Percentiles rank a stretch among this genome's conserved stretches.
These are phyloP conservation scores for Drosophila setifemur DNA, from an alignment of 1,140 invertebrate species.

Conservation along the genomic window DNA sequence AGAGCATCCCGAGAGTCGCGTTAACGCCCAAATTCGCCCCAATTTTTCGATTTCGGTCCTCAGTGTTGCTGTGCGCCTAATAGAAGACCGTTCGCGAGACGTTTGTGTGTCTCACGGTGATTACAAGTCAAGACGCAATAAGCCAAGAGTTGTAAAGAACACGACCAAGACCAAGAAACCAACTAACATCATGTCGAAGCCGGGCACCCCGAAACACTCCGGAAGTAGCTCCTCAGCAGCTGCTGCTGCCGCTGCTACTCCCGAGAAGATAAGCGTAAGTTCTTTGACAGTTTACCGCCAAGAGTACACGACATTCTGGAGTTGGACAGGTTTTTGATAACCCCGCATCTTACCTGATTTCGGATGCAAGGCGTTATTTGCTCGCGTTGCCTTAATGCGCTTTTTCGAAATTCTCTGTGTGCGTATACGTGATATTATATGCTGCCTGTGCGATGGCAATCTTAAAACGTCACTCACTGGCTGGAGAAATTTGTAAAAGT, in stretches of 20 bases:
- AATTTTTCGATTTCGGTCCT: conserved; percentile 8
- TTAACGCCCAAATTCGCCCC: not conserved
- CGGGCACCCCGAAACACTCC: conserved; percentile 62
- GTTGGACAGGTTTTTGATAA: conserved; percentile 4
- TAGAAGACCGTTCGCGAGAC: conserved; percentile 46
- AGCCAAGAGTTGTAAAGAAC: not conserved
- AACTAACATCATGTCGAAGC: conserved; percentile 61
- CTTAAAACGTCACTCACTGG: conserved; percentile 6
- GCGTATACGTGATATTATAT: conserved; percentile 36
- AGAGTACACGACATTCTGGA: not conserved
- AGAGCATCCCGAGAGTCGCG: conserved; percentile 9
- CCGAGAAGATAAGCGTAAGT: conserved; percentile 73
- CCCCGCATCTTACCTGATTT: conserved; percentile 8
- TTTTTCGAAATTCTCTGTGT: conserved; percentile 22
- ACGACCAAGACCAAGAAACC: conserved; percentile 1
- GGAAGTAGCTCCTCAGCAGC: conserved; percentile 16
- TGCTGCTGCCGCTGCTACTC: conserved; percentile 24
- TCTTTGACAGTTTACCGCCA: conserved; percentile 13
- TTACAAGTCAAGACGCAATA: conserved; percentile 29
- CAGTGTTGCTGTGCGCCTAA: conserved; percentile 61
- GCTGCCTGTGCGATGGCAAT: not conserved
- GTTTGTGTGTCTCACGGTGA: conserved; percentile 53
- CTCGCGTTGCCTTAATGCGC: conserved; percentile 19
- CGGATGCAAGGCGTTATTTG: not conserved
- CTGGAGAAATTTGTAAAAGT: not conserved